phyloP scores from a whole-genome alignment of 2,113 vertebrate species.

The Rhabdomys dilectus region DNA sequence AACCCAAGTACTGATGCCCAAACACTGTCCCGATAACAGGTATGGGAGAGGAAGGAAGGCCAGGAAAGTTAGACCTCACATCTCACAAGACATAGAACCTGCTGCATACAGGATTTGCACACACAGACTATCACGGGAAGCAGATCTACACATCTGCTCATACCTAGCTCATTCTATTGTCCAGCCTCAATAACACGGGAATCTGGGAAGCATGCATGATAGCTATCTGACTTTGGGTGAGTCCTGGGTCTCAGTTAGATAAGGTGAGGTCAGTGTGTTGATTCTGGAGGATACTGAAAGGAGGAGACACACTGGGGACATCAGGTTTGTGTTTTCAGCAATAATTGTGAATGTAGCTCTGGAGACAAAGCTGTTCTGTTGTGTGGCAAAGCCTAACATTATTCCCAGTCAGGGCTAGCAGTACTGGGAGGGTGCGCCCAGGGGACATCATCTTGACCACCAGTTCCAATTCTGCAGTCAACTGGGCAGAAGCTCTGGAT shows the following conservation, averaged over 20 bases:
- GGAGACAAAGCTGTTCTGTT: too few relatives aligned
- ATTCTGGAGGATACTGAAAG: fast-evolving
- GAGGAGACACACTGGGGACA: fast-evolving
- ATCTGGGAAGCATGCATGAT: not conserved
- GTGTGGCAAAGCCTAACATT: not conserved
- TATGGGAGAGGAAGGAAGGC: not conserved
- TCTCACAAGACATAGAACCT: not conserved
- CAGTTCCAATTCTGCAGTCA: not conserved
- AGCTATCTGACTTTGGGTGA: not conserved
- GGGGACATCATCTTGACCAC: too few relatives aligned
- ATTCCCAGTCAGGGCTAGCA: too few relatives aligned
- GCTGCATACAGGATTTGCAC: not conserved
- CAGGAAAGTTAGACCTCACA: not conserved
- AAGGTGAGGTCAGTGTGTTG: not conserved
- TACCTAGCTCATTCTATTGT: not conserved
- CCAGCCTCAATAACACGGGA: too few relatives aligned
- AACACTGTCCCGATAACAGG: not conserved
- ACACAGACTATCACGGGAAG: not conserved
- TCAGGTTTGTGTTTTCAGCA: not conserved
- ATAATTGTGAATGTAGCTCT: not conserved
- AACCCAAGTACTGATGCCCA: not conserved
- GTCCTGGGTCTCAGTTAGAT: not conserved
- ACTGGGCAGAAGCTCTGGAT: not conserved
- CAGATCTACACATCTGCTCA: not conserved
- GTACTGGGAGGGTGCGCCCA: not conserved